These are phyloP conservation scores for Dipodomys spectabilis DNA, from an alignment of 2,113 vertebrate genomes.

Conservation along the genomic window DNA sequence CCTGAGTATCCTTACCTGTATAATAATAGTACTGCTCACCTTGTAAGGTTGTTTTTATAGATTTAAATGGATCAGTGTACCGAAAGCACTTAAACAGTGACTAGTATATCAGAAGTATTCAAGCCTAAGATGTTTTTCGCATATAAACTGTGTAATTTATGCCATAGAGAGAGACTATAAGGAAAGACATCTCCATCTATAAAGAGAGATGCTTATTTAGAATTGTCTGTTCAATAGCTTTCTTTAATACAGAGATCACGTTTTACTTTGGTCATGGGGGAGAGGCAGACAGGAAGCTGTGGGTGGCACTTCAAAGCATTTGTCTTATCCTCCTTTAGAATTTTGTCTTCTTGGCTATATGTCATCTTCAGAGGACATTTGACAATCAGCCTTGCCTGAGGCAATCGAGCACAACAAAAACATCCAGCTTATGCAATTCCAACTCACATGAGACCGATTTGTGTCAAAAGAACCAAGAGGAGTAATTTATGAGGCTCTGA, in stretches of 20 bases:
- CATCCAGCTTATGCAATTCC: constrained; percentile 42
- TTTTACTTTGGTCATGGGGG: not conserved
- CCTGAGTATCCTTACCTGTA: not conserved
- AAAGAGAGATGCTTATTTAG: not conserved
- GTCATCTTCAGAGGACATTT: not conserved
- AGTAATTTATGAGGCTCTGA: constrained; percentile 61
- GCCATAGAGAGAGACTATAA: not conserved
- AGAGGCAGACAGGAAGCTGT: not conserved
- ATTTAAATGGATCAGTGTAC: not conserved
- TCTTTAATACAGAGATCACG: not conserved
- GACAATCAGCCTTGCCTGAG: not conserved
- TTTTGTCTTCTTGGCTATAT: not conserved
- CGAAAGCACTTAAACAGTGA: not conserved
- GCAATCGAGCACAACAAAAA: constrained; percentile 20
- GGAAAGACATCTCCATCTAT: not conserved
- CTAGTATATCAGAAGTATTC: not conserved
- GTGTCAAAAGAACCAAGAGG: constrained; percentile 54
- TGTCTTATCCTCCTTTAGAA: not conserved
- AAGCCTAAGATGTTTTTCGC: not conserved
- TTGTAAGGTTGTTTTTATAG: not conserved
- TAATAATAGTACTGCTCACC: not conserved
- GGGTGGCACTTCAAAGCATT: not conserved
- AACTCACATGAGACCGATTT: constrained; percentile 61
- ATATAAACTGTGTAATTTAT: not conserved
- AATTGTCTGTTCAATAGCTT: not conserved